Percentiles rank a stretch among this genome's conserved stretches.
Evolutionary conservation across 2,797 vertebrate species (phyloP).

Genomic region (Acridotheres tristis): DNA sequence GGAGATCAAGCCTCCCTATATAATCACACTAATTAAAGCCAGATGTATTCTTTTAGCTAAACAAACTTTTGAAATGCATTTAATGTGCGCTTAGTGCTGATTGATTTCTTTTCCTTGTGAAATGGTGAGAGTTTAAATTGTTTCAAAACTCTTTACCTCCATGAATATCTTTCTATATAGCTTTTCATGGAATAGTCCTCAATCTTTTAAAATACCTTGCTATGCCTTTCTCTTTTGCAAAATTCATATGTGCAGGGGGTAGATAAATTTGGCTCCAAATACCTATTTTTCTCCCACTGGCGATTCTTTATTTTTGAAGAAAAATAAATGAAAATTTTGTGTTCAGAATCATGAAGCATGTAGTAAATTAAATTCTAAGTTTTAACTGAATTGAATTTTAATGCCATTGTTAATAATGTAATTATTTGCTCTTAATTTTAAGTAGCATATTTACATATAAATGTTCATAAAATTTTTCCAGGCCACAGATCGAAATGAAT

Average conservation of each 20-base stretch:
- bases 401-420: not conserved
- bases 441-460: not conserved
- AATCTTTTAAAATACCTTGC: not conserved
- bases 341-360: not conserved
- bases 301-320: not conserved
- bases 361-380: not conserved
- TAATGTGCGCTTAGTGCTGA: not conserved
- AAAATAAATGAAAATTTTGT: not conserved
- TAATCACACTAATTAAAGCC: not conserved
- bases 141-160: not conserved
- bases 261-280: not conserved
- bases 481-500: not conserved
- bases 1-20: not conserved
- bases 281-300: not conserved
- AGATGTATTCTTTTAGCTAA: not conserved
- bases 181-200: not conserved
- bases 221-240: not conserved
- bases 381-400: not conserved
- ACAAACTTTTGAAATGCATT: not conserved
- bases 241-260: rapidly evolving
- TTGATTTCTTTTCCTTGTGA: not conserved
- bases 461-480: not conserved
- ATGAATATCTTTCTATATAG: not conserved
- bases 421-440: not conserved
- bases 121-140: not conserved